Evolutionary conservation across 1,140 invertebrate genomes (phyloP).

Genomic region (Parapsyche elsis): DNA sequence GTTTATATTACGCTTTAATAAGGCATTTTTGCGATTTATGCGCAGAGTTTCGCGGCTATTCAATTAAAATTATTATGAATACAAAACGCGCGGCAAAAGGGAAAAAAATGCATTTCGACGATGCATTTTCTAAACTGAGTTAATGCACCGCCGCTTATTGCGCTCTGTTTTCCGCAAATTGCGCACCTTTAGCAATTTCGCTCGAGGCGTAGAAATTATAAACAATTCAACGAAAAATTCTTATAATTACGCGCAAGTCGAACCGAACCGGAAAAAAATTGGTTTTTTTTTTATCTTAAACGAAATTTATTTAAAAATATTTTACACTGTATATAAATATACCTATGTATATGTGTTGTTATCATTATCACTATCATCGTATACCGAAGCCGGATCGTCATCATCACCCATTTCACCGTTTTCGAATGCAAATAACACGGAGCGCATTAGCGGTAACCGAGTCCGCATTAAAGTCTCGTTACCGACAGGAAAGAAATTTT

Average conservation of each 20-base stretch:
- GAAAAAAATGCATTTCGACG: slow-evolving; percentile 18
- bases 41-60: too few species aligned
- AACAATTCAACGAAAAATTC: slow-evolving; percentile 23
- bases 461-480: slow-evolving; percentile 20
- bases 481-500: slow-evolving; percentile 25
- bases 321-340: too few species aligned
- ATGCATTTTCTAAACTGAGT: slow-evolving; percentile 37
- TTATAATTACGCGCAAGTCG: slow-evolving; percentile 15
- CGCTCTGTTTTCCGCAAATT: slow-evolving; percentile 45
- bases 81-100: background rate
- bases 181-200: slow-evolving; percentile 28
- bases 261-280: background rate
- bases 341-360: background rate
- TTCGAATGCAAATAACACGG: slow-evolving; percentile 20
- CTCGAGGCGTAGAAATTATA: slow-evolving; percentile 22
- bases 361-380: background rate
- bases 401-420: slow-evolving; percentile 16
- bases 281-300: background rate
- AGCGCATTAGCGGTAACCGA: slow-evolving; percentile 20
- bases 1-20: background rate
- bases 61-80: too few species aligned
- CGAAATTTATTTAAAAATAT: background rate
- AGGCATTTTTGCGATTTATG: too few species aligned
- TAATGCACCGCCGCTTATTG: slow-evolving; percentile 40
- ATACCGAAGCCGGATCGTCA: slow-evolving; percentile 9